Evolutionary conservation across 2,797 vertebrate species (phyloP).

Genomic region (Onychomys arenicola): DNA sequence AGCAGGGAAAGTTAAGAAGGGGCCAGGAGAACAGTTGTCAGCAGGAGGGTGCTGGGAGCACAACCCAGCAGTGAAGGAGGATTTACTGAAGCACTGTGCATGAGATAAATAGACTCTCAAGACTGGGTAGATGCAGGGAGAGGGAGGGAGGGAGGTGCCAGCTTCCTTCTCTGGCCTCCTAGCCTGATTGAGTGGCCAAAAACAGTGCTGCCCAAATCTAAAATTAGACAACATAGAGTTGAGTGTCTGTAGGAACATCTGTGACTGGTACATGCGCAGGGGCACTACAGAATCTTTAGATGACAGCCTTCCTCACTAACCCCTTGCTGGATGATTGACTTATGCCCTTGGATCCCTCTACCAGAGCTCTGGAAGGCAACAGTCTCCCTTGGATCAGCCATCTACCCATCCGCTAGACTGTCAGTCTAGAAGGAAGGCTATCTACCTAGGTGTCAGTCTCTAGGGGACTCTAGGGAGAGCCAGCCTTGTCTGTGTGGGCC

Average conservation of each 20-base stretch:
- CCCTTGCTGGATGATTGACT: not conserved
- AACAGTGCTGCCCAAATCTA: not conserved
- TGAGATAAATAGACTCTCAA: not conserved
- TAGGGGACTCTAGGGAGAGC: not conserved
- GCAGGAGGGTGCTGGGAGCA: not conserved
- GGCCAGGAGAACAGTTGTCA: not conserved
- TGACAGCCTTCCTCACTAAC: not conserved
- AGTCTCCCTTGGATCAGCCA: not conserved
- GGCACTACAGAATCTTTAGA: not conserved
- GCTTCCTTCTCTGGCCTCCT: not conserved
- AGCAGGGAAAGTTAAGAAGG: not conserved
- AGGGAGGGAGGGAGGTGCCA: not conserved
- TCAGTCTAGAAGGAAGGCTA: not conserved
- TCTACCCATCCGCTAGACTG: too few relatives aligned
- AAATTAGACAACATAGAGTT: constrained; percentile 13
- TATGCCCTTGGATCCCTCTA: not conserved
- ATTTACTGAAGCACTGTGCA: not conserved
- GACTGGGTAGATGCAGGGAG: not conserved
- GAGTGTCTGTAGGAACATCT: not conserved
- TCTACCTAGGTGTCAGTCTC: not conserved
- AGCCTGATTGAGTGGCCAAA: not conserved
- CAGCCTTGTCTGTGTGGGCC: not conserved
- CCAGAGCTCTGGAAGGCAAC: not conserved
- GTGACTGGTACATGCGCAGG: not conserved
- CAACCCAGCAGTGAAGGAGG: not conserved